phyloP scores from a whole-genome alignment of 2,113 vertebrate species.

The Prunella fulvescens region DNA sequence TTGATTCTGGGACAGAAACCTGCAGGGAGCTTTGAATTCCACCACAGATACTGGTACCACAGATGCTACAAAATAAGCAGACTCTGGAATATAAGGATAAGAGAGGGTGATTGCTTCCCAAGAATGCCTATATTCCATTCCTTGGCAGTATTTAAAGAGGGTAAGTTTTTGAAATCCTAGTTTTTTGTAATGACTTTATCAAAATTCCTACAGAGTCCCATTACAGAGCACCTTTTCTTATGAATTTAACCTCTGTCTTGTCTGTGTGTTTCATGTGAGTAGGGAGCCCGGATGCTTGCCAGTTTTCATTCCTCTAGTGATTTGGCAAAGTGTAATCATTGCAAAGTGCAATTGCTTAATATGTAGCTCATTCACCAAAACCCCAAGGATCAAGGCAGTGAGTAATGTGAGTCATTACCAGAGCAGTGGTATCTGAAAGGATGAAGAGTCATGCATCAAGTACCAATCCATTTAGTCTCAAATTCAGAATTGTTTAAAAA shows the following conservation, averaged over 20 bases:
- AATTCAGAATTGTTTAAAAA: not conserved
- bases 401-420: constrained; percentile 11
- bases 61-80: not conserved
- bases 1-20: not conserved
- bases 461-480: not conserved
- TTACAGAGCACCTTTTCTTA: not conserved
- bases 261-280: not conserved
- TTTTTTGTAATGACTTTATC: not conserved
- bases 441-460: not conserved
- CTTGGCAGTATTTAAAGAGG: not conserved
- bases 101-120: not conserved
- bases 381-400: constrained; percentile 2
- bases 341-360: constrained; percentile 40
- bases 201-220: not conserved
- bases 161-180: not conserved
- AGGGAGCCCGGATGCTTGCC: not conserved
- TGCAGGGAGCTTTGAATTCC: not conserved
- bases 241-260: not conserved
- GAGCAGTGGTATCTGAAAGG: not conserved
- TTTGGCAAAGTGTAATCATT: constrained; percentile 37
- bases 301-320: constrained; percentile 13
- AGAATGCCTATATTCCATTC: not conserved
- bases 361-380: constrained; percentile 36
- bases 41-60: not conserved
- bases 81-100: not conserved